Base-by-base conservation (phyloP, 2,888 invertebrate genomes). In the Aethes cnicana region DNA sequence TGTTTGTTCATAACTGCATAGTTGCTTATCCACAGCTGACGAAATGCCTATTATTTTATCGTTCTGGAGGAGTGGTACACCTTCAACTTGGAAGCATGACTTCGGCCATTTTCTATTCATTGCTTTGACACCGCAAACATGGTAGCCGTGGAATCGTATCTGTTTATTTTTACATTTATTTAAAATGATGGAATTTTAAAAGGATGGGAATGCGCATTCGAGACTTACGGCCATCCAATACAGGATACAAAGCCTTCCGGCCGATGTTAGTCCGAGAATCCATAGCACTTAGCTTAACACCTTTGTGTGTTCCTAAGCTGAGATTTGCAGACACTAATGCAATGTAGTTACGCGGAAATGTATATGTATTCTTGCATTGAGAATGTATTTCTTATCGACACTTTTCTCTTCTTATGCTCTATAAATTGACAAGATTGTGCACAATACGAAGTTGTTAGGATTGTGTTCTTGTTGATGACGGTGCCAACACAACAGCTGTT, bases 381-480 rank as follows among this genome's bases (percentile, higher is more conserved):
- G n/a, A n/a, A 41, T 3, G 30, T 37, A 30, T n/a, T 44, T 12
- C 35, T 30, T 7, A 50, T 30, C 12, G 36, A 23, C 30, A 50
- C 30, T 12, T n/a, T 44, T 14, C 28, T 43, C 1, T 36, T 36
- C 7, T 28, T 21, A 17, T 50, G 43, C 14, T 44, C 9, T 17
- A 50, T 16, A 18, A 30, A 43, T 4, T 36, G 50, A 9, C 50
- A 50, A 5, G 20, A 23, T 6, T 43, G 28, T 14, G 50, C 50
- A 9, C 50, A 50, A 11, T 50, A 37, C 1, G 50, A 23, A 5
- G 50, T 50, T 7, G 50, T 50, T n/a, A 50, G 35, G 17, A 50
- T 26, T 1, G 25, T 28, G 8, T 50, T 36, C 12, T 50, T 50
- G 23, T 50, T 30, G 14, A 50, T 44, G 4, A 50, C 42, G 7